Conservation (phyloP, 2,888 invertebrate genomes). For the Cephus rjabovi region DNA sequence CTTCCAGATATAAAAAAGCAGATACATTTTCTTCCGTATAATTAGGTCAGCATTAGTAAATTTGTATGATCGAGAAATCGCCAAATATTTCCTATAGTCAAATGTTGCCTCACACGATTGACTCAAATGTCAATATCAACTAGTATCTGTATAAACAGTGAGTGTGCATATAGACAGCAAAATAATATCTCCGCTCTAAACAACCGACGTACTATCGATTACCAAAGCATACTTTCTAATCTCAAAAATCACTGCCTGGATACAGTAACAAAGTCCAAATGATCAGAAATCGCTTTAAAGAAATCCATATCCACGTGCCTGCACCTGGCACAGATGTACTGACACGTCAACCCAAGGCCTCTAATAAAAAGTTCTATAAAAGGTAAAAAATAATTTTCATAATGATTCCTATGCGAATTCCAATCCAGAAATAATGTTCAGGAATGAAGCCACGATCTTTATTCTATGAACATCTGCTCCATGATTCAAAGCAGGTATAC, state of each 20-base stretch:
- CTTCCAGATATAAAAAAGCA: neutral
- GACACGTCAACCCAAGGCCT: neutral
- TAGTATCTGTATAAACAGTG: conserved; percentile 44
- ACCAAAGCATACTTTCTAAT: neutral
- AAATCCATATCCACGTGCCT: no score
- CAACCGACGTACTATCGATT: neutral
- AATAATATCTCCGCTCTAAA: neutral
- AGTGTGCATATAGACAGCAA: conserved; percentile 27
- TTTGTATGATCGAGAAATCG: conserved; percentile 20
- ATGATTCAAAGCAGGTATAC: neutral
- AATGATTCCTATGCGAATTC: no score
- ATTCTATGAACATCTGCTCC: neutral
- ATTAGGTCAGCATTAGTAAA: neutral
- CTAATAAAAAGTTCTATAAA: neutral
- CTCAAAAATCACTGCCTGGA: no score
- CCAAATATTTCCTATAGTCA: conserved; percentile 30
- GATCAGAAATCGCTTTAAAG: no score
- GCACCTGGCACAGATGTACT: neutral
- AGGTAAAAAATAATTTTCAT: neutral
- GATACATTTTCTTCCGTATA: neutral
- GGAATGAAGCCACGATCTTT: neutral
- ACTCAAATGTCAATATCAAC: conserved; percentile 48
- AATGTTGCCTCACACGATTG: conserved; percentile 34
- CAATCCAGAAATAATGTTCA: no score
- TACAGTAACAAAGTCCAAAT: no score